Percentiles rank a stretch among this genome's conserved stretches.
Conservation (phyloP, 1,140 invertebrate genomes). For the Ganaspis sp. region DNA sequence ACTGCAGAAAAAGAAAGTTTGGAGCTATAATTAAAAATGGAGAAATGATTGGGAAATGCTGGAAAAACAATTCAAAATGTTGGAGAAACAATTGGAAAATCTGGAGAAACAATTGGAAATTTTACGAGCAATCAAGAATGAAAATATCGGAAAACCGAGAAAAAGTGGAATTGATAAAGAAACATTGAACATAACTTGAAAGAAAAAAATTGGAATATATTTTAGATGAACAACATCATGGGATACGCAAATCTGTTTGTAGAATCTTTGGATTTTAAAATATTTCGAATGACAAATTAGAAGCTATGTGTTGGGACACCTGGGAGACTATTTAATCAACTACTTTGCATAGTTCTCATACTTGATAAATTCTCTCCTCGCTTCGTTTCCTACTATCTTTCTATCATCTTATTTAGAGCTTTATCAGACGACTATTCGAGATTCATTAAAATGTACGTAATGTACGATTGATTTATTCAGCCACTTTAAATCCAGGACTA, state of each 20-base stretch:
- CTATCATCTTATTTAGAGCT: background rate
- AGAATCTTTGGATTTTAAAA: conserved; percentile 19
- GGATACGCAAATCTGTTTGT: conserved; percentile 36
- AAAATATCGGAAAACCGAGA: too few species aligned
- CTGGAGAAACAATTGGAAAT: too few species aligned
- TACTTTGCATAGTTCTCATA: conserved; percentile 16
- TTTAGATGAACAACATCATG: too few species aligned
- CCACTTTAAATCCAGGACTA: conserved; percentile 4
- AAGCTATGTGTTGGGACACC: conserved; percentile 8
- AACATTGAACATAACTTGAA: background rate
- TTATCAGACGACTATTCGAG: conserved; percentile 8
- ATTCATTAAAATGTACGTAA: conserved; percentile 1
- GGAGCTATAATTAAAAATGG: too few species aligned
- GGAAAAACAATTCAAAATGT: too few species aligned
- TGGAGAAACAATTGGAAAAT: too few species aligned
- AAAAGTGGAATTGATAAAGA: too few species aligned
- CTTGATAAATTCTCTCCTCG: conserved; percentile 37
- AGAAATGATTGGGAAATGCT: too few species aligned
- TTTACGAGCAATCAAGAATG: too few species aligned
- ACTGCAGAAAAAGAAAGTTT: too few species aligned
- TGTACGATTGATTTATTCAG: conserved; percentile 5
- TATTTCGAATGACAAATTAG: conserved; percentile 30
- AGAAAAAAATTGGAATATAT: too few species aligned
- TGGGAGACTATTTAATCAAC: conserved; percentile 2
- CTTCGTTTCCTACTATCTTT: conserved; percentile 1